A percentile compares a stretch with the other conserved stretches of the same genome.
Evolutionary conservation across 2,113 vertebrate genomes (phyloP).

Genomic region (Odontophorus gujanensis): DNA sequence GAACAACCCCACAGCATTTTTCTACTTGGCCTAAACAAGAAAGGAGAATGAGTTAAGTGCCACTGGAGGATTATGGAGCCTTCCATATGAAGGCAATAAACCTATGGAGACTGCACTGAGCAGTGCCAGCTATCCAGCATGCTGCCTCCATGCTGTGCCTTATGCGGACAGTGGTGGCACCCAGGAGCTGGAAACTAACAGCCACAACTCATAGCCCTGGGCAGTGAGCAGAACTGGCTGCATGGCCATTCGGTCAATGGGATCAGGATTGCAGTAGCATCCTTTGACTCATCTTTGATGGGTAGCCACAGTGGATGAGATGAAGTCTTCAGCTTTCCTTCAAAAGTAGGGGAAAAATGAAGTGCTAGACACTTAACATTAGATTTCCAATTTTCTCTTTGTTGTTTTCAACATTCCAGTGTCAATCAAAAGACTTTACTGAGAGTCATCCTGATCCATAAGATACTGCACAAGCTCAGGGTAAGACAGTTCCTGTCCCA

Average conservation of each 20-base stretch:
- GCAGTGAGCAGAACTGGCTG: neutral
- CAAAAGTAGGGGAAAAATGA: neutral
- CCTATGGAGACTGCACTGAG: neutral
- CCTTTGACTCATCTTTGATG: neutral
- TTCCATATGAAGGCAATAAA: neutral
- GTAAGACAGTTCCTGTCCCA: neutral
- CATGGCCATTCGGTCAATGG: accelerated
- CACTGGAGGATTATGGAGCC: neutral
- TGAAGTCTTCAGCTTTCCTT: neutral
- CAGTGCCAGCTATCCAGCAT: neutral
- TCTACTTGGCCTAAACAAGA: neutral
- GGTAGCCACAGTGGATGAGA: neutral
- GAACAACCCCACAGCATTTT: neutral
- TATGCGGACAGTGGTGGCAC: accelerated
- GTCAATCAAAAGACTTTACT: neutral
- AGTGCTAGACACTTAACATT: neutral
- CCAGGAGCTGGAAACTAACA: neutral
- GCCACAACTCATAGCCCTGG: neutral
- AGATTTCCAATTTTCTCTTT: neutral
- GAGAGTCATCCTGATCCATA: neutral
- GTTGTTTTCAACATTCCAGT: neutral
- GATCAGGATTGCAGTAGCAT: neutral
- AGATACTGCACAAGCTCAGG: neutral
- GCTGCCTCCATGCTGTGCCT: neutral
- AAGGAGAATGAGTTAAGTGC: neutral